A percentile compares a stretch with the other conserved stretches of the same genome.
phyloP scores from a whole-genome alignment of 2,113 vertebrate species.

The Dipodomys stephensi region DNA sequence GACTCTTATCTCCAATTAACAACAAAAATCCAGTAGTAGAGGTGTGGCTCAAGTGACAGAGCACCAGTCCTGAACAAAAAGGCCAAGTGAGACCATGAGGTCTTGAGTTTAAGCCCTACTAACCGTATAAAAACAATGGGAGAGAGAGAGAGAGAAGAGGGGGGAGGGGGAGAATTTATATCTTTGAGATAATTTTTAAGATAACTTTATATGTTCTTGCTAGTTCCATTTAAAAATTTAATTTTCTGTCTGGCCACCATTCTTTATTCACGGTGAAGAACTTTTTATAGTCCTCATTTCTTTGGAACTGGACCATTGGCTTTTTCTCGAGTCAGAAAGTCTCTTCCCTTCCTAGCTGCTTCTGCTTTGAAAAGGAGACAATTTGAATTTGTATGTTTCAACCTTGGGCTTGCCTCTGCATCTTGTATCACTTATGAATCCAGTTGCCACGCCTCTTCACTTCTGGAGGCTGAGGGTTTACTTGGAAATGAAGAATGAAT shows the following conservation, averaged over 20 bases:
- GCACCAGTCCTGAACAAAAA: too few relatives aligned
- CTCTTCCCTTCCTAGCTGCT: background rate
- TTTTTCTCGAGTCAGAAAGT: background rate
- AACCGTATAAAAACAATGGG: too few relatives aligned
- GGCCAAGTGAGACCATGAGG: too few relatives aligned
- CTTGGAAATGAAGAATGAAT: background rate
- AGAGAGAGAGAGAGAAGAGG: too few relatives aligned
- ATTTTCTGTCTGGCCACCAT: background rate
- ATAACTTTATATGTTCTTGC: background rate
- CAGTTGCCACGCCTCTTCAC: background rate
- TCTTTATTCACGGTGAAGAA: background rate
- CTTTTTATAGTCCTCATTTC: background rate
- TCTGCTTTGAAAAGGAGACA: background rate
- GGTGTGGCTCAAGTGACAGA: too few relatives aligned
- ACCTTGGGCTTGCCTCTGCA: background rate
- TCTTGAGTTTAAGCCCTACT: too few relatives aligned
- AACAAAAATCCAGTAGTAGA: too few relatives aligned
- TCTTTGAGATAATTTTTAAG: background rate
- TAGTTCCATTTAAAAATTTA: background rate
- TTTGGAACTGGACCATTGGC: background rate
- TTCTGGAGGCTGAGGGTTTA: background rate
- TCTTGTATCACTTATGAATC: background rate
- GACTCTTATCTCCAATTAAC: too few relatives aligned
- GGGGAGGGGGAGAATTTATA: background rate
- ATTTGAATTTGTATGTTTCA: background rate